Evolutionary conservation across 1,140 invertebrate genomes (phyloP), one percentile per base, ranked within the genome.

Genomic region (Aphaenogaster floridana): DNA sequence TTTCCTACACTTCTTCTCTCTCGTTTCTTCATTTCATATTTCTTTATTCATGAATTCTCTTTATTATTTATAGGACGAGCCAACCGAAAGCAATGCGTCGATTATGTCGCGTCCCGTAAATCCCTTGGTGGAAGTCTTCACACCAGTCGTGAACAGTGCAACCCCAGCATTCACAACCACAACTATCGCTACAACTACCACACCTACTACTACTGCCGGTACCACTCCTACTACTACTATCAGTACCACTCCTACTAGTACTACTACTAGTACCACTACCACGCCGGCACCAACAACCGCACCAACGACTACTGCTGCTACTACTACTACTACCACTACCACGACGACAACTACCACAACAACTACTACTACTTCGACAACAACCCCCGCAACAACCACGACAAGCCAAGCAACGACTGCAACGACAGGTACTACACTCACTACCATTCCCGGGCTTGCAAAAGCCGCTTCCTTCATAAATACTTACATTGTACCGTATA

Each of bases 71-170:
- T 74, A 95, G 95, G 94, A 95, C 34, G 94, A 95, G 66, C 83
- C 90, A 8, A 90, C 77, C n/a, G 83, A 90, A 17, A 78, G 86
- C 48, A 94, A 88, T 66, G 72, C 86, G 1, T 68, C 88, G 15
- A 88, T 90, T 48, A 87, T 86, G 77, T 36, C 89, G 17, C 86
- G 89, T 7, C 92, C 94, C 15, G 34, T 94, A 57, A 93, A 87
- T 86, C 92, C 94, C 9, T 91, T 93, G n/a, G 89, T 92, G 28
- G 92, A 95, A 68, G 72, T 95, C n/a, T 94, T 94, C 84, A 93
- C 91, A 50, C 95, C 94, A 7, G 54, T 88, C 63, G 86, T 91
- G 4, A 91, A 39, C 15, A 42, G 13, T 13, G 28, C 34, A 34
- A 79, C 52, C 1, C 0, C 39, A n/a, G 36, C 84, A 28, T 36